phyloP scores from a whole-genome alignment of 2,113 vertebrate species.

The Hemiprocne comata region DNA sequence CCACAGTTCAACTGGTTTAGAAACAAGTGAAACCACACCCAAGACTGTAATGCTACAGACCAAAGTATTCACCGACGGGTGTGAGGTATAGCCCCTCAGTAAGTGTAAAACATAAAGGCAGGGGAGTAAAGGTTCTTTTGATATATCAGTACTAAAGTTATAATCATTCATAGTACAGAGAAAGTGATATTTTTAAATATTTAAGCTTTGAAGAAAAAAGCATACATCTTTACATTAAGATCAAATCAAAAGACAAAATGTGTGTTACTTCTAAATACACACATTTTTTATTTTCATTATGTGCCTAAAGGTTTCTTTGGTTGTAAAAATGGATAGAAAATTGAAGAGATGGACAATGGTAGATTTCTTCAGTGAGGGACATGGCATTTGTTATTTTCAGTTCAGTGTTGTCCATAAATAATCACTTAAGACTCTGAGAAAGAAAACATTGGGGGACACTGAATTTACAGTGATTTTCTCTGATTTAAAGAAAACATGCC shows the following conservation, averaged over 20 bases:
- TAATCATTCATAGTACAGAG: not conserved
- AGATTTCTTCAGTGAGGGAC: not conserved
- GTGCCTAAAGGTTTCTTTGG: not conserved
- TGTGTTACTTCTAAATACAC: not conserved
- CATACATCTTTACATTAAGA: not conserved
- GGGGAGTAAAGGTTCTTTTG: not conserved
- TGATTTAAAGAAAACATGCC: not conserved
- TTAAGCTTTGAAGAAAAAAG: not conserved
- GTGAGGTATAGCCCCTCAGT: not conserved
- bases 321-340: not conserved
- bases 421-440: not conserved
- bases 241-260: not conserved
- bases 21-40: not conserved
- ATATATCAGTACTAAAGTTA: not conserved
- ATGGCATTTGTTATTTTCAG: not conserved
- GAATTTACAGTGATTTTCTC: not conserved
- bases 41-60: not conserved
- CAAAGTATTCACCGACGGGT: not conserved
- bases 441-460: not conserved
- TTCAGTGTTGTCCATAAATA: not conserved
- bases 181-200: not conserved
- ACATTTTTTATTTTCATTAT: not conserved
- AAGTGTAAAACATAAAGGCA: not conserved
- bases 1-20: not conserved
- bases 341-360: not conserved